Percentiles rank a stretch among this genome's conserved stretches.
phyloP scores from a whole-genome alignment of 1,140 invertebrate species.

The Glomeris maerens region DNA sequence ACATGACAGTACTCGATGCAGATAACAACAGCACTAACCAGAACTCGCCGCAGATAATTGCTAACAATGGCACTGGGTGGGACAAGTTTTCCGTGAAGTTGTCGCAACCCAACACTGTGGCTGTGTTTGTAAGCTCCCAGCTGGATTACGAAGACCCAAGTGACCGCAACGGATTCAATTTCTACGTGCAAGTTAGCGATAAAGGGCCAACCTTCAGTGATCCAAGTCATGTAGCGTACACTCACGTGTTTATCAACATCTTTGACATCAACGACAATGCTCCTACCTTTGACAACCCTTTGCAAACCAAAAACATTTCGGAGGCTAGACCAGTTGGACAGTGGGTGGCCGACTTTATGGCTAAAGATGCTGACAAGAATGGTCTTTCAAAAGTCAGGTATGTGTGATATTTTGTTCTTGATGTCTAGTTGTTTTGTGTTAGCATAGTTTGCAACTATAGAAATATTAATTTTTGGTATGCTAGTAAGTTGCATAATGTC shows the following conservation, averaged over 20 bases:
- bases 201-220: slow-evolving; percentile 23
- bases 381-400: slow-evolving; percentile 24
- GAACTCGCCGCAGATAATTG: slow-evolving; percentile 20
- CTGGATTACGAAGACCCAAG: slow-evolving; percentile 32
- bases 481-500: too few species aligned
- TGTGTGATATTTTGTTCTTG: slow-evolving; percentile 10
- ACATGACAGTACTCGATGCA: slow-evolving; percentile 8
- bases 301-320: slow-evolving; percentile 22
- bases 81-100: not conserved
- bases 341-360: slow-evolving; percentile 25
- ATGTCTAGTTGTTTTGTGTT: too few species aligned
- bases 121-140: slow-evolving; percentile 17
- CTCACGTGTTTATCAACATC: slow-evolving; percentile 55
- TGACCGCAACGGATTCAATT: slow-evolving; percentile 30
- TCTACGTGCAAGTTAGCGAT: slow-evolving; percentile 32
- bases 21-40: slow-evolving; percentile 14
- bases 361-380: slow-evolving; percentile 28
- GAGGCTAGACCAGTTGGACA: slow-evolving; percentile 26
- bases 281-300: slow-evolving; percentile 52
- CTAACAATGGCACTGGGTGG: slow-evolving; percentile 4
- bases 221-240: slow-evolving; percentile 21
- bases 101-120: not conserved
- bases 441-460: too few species aligned
- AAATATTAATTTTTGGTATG: too few species aligned
- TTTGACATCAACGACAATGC: slow-evolving; percentile 81